Conservation (phyloP, 2,113 vertebrate species). For the Sinocyclocheilus maitianheensis region DNA sequence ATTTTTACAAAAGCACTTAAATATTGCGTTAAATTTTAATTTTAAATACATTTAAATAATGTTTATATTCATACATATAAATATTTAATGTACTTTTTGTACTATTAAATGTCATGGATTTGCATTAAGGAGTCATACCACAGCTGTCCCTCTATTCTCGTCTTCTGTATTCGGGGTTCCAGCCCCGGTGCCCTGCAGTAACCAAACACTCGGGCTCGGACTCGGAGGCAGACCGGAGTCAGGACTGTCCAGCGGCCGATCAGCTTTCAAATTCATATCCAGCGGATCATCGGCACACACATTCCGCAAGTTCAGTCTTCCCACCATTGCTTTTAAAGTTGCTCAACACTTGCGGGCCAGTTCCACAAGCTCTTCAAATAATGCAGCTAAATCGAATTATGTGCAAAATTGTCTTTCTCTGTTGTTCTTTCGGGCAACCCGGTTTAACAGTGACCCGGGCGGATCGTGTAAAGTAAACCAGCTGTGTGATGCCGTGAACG, state of each 20-base stretch:
- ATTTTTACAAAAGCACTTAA: too few relatives aligned
- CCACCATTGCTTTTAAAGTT: slow-evolving; percentile 76
- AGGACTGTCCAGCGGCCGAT: slow-evolving; percentile 84
- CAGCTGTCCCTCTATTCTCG: slow-evolving; percentile 58
- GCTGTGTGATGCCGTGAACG: slow-evolving; percentile 25
- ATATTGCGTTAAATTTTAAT: too few relatives aligned
- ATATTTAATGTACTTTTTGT: neutral
- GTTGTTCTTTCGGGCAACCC: neutral
- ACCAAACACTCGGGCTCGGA: slow-evolving; percentile 83
- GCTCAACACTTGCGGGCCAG: slow-evolving; percentile 21
- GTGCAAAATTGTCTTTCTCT: neutral
- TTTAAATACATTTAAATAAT: too few relatives aligned
- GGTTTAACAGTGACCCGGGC: neutral
- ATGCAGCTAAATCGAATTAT: slow-evolving; percentile 1
- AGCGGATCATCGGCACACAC: slow-evolving; percentile 80
- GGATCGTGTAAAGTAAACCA: slow-evolving; percentile 20
- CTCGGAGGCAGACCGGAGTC: slow-evolving; percentile 88
- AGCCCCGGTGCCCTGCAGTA: slow-evolving; percentile 66
- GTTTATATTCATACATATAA: neutral
- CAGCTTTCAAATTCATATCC: slow-evolving; percentile 81
- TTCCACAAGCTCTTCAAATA: neutral
- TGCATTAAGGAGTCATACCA: slow-evolving; percentile 56
- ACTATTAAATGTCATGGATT: neutral
- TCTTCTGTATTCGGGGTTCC: slow-evolving; percentile 66
- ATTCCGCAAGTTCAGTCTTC: slow-evolving; percentile 78